A percentile compares a stretch with the other conserved stretches of the same genome.
Conservation (phyloP, 2,888 invertebrate species). For the Choristoneura rosaceana region DNA sequence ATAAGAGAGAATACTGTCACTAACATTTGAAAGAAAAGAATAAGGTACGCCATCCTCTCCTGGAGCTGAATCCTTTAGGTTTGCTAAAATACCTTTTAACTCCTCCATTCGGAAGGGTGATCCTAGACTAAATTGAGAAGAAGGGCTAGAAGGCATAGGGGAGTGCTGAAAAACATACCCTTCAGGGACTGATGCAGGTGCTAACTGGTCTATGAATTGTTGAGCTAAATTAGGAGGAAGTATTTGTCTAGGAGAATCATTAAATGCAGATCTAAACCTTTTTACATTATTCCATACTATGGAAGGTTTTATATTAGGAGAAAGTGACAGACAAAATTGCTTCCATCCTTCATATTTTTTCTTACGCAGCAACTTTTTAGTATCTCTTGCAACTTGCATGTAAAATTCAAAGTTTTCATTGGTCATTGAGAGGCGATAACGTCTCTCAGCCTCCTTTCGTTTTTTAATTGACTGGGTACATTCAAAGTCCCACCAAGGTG, state of each 20-base stretch:
- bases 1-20: too few relatives aligned
- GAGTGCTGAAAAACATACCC: background rate
- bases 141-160: background rate
- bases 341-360: conserved; percentile 2
- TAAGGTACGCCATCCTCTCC: background rate
- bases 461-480: background rate
- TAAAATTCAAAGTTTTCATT: too few relatives aligned
- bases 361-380: background rate
- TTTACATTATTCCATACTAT: too few relatives aligned
- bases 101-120: background rate
- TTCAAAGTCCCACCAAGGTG: background rate
- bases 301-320: background rate
- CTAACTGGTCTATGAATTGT: too few relatives aligned
- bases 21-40: too few relatives aligned
- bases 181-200: too few relatives aligned
- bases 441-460: background rate
- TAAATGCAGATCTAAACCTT: too few relatives aligned
- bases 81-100: background rate
- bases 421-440: background rate
- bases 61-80: background rate
- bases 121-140: background rate
- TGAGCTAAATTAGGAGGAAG: too few relatives aligned
- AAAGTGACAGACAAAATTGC: background rate
- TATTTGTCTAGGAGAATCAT: too few relatives aligned
- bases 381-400: too few relatives aligned